Evolutionary conservation across 2,113 vertebrate species (phyloP).

Genomic region (Hippotragus niger): DNA sequence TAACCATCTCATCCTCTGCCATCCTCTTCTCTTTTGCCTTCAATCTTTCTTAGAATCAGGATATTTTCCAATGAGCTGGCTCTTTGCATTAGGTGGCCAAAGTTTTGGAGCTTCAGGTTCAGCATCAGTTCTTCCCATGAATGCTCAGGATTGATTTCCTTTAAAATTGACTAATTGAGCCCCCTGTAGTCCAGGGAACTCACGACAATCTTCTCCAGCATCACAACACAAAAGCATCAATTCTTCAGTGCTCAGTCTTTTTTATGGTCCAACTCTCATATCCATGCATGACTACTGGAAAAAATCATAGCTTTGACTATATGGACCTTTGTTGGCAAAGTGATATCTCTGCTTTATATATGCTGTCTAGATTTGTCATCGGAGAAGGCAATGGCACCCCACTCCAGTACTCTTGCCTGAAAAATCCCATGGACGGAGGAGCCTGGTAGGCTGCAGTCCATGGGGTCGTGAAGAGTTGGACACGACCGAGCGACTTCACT

Average conservation of each 20-base stretch:
- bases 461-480: no score
- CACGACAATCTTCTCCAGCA: fast-evolving
- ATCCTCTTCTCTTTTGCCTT: background rate
- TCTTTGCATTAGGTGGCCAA: background rate
- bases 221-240: background rate
- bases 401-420: no score
- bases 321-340: background rate
- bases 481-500: no score
- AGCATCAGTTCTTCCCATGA: background rate
- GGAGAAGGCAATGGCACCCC: no score
- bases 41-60: background rate
- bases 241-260: background rate
- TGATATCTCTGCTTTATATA: background rate
- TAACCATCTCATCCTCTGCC: background rate
- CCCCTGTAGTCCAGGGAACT: background rate
- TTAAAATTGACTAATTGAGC: background rate
- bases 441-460: no score
- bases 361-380: background rate
- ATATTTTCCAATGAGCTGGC: background rate
- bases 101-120: background rate
- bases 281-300: background rate
- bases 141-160: background rate
- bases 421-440: no score
- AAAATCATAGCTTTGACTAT: background rate
- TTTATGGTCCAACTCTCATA: background rate